Conservation (phyloP, 2,113 vertebrate genomes). For the Antigone vipio region DNA sequence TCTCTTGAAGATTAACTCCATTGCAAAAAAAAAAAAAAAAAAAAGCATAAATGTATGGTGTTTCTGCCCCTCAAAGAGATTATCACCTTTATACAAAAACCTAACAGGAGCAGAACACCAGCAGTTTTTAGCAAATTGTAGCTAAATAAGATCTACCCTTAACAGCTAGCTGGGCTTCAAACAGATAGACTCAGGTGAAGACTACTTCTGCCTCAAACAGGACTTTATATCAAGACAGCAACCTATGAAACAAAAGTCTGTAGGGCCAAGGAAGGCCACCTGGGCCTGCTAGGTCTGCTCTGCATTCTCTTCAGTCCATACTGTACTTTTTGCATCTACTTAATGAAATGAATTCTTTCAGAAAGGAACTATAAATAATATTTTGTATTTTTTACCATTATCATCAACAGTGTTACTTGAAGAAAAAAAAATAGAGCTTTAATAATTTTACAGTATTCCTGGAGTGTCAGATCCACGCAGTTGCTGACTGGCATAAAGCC, state of each 20-base stretch:
- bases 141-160: background rate
- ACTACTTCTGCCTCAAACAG: background rate
- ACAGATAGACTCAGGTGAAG: background rate
- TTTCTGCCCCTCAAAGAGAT: background rate
- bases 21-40: background rate
- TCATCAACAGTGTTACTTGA: background rate
- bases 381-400: background rate
- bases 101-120: background rate
- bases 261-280: background rate
- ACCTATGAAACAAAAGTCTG: background rate
- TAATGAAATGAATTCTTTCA: background rate
- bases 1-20: background rate
- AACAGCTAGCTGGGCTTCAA: background rate
- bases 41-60: background rate
- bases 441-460: background rate
- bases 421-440: background rate
- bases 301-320: background rate
- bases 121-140: background rate
- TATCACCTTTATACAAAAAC: background rate
- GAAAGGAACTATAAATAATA: background rate
- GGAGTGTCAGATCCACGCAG: background rate
- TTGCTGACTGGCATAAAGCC: conserved; percentile 45
- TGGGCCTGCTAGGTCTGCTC: background rate
- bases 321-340: background rate
- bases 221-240: background rate